These are phyloP conservation scores for Falco rusticolus DNA, from an alignment of 2,797 vertebrate species.

Conservation along the genomic window DNA sequence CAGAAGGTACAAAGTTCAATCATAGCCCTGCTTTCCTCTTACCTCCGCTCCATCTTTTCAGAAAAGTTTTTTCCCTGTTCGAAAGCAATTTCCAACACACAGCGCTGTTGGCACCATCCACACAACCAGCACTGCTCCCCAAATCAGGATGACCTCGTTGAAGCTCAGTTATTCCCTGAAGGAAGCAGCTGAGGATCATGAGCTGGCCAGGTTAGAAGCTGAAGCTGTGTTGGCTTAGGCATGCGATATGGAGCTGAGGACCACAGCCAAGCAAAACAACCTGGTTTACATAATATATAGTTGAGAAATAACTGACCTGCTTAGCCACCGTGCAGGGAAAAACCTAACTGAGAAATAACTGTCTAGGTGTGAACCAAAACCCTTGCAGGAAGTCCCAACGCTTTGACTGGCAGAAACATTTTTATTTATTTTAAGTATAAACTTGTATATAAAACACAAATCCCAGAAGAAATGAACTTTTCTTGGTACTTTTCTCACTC, in stretches of 20 bases:
- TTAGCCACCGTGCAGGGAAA: background rate
- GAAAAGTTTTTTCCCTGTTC: background rate
- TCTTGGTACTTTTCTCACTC: background rate
- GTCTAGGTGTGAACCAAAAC: constrained; percentile 38
- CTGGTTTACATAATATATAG: constrained; percentile 6
- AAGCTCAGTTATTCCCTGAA: background rate
- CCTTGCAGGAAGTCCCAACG: background rate
- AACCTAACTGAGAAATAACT: constrained; percentile 41
- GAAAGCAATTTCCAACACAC: background rate
- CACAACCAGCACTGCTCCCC: fast-evolving
- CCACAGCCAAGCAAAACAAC: constrained; percentile 48
- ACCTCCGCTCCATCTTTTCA: background rate
- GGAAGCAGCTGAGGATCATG: background rate
- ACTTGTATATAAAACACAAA: background rate
- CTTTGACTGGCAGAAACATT: background rate
- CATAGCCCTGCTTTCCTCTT: background rate
- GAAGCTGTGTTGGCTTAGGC: background rate
- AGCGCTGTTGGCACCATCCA: no score
- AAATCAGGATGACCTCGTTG: fast-evolving
- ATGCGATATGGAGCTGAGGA: background rate
- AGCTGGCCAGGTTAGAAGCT: background rate
- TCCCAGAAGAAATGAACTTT: constrained; percentile 15
- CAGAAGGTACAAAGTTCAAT: background rate
- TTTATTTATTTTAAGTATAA: background rate
- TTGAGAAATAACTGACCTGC: constrained; percentile 35